Conservation (phyloP, 1,140 invertebrate genomes). For the Trichonephila clavata region DNA sequence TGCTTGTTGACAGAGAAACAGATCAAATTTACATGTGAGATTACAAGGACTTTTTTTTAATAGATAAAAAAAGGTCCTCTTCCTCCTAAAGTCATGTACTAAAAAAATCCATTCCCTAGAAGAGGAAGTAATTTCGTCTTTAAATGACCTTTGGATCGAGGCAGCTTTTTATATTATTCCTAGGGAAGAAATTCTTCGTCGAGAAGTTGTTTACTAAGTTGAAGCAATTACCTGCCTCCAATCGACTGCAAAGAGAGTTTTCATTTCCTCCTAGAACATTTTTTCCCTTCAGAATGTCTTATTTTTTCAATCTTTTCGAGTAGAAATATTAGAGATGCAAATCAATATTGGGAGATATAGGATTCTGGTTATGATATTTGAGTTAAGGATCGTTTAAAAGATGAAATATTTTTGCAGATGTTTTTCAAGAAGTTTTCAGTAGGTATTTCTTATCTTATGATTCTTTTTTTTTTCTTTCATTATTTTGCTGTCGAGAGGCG, state of each 20-base stretch:
- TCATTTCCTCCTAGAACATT: conserved; percentile 56
- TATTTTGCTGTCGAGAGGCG: background rate
- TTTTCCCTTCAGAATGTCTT: conserved; percentile 20
- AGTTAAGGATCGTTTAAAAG: conserved; percentile 21
- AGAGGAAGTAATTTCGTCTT: conserved; percentile 71
- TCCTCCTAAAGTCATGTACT: conserved; percentile 51
- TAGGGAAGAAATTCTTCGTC: conserved; percentile 55
- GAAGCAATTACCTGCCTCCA: conserved; percentile 66
- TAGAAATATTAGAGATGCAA: conserved; percentile 61
- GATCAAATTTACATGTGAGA: conserved; percentile 64
- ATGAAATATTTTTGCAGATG: conserved; percentile 29
- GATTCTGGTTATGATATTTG: conserved; percentile 42
- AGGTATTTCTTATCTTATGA: background rate
- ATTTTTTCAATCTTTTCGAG: conserved; percentile 51
- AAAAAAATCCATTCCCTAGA: conserved; percentile 47
- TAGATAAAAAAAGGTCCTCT: conserved; percentile 28
- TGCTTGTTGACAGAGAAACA: conserved; percentile 20
- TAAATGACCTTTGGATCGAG: conserved; percentile 69
- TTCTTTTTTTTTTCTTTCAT: background rate
- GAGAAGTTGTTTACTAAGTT: conserved; percentile 73
- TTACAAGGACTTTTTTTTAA: conserved; percentile 54
- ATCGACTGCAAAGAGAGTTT: conserved; percentile 17
- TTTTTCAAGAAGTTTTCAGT: background rate
- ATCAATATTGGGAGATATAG: conserved; percentile 64
- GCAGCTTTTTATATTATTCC: conserved; percentile 58